Evolutionary conservation across 2,113 vertebrate species (phyloP).

Genomic region (Rafetus swinhoei): DNA sequence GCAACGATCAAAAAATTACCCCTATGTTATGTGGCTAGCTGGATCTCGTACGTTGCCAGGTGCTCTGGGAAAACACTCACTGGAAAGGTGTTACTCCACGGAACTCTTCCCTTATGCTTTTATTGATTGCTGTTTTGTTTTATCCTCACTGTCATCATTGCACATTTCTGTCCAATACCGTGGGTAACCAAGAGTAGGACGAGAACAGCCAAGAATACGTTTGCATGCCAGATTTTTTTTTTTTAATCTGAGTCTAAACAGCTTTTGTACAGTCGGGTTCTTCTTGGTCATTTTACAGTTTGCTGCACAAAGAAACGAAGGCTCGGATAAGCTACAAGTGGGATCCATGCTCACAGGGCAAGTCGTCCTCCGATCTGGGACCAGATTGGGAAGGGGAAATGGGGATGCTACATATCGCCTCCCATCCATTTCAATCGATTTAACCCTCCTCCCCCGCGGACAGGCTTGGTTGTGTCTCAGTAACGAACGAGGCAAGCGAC

Average conservation of each 20-base stretch:
- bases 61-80: fast-evolving
- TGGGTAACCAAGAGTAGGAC: background rate
- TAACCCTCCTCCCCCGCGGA: background rate
- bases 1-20: fast-evolving
- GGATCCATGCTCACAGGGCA: background rate
- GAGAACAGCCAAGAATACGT: constrained; percentile 30
- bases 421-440: background rate
- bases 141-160: background rate
- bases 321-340: background rate
- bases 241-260: background rate
- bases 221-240: fast-evolving
- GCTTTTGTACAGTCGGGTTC: background rate
- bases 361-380: background rate
- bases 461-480: background rate
- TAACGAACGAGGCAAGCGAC: background rate
- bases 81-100: background rate
- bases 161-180: background rate
- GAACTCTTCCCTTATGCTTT: background rate
- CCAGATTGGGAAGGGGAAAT: background rate
- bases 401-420: background rate
- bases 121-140: background rate
- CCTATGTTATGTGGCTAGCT: background rate
- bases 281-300: fast-evolving
- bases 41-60: fast-evolving
- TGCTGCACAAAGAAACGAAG: background rate